phyloP scores from a whole-genome alignment of 2,888 invertebrate genomes.

The Tachystola acroxantha region DNA sequence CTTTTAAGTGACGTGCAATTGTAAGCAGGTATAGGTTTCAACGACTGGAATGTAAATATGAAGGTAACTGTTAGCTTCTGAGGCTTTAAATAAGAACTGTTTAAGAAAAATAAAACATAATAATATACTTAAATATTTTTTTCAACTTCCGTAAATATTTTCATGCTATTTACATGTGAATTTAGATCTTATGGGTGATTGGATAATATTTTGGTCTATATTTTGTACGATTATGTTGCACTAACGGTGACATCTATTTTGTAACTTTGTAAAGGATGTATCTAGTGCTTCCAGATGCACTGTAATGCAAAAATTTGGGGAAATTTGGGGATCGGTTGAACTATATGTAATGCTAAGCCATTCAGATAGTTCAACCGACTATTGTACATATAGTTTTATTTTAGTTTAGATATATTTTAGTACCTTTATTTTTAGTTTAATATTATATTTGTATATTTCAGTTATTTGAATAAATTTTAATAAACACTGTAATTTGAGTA shows the following conservation, averaged over 20 bases:
- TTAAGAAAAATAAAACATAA: conserved; percentile 34
- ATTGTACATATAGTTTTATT: too few relatives aligned
- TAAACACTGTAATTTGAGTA: too few relatives aligned
- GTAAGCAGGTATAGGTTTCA: conserved; percentile 1
- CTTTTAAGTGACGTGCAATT: conserved; percentile 18
- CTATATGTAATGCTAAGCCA: too few relatives aligned
- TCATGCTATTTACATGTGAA: conserved; percentile 45
- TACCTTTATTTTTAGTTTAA: too few relatives aligned
- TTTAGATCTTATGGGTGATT: conserved; percentile 46
- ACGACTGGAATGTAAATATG: conserved; percentile 55
- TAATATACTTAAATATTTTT: conserved; percentile 38
- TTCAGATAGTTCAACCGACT: too few relatives aligned
- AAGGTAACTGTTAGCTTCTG: conserved; percentile 63
- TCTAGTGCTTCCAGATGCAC: too few relatives aligned
- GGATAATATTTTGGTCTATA: conserved; percentile 69
- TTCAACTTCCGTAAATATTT: conserved; percentile 58
- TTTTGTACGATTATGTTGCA: conserved; percentile 71
- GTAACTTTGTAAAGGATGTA: conserved; percentile 15
- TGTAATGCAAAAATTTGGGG: too few relatives aligned
- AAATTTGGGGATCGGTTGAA: too few relatives aligned
- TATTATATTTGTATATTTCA: too few relatives aligned
- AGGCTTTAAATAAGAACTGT: conserved; percentile 56
- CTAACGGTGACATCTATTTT: conserved; percentile 46
- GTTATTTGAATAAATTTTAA: too few relatives aligned
- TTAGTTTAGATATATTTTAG: too few relatives aligned